A percentile compares a stretch with the other conserved stretches of the same genome.
Evolutionary conservation across 2,113 vertebrate species (phyloP).

Genomic region (Helogale parvula): DNA sequence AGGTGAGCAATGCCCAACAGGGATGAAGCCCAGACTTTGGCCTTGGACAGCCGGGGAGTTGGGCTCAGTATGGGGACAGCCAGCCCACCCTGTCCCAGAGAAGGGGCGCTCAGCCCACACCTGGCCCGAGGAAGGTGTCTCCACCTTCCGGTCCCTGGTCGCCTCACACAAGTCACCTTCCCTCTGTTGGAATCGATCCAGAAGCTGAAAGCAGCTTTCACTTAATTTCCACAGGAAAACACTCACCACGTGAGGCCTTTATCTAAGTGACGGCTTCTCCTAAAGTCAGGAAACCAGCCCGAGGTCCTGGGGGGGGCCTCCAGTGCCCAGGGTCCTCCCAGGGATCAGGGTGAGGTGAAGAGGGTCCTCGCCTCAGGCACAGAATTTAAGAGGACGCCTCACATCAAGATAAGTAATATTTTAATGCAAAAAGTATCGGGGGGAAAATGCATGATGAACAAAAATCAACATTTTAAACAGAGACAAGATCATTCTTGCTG

Average conservation of each 20-base stretch:
- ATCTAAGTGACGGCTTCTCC: fast-evolving
- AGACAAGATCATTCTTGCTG: background rate
- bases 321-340: fast-evolving
- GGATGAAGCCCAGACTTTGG: background rate
- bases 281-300: background rate
- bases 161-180: fast-evolving
- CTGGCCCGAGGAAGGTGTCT: background rate
- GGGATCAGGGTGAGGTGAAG: background rate
- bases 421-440: background rate
- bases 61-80: background rate
- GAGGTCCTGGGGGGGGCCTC: background rate
- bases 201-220: background rate
- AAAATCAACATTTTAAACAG: background rate
- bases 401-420: background rate
- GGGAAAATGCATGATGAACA: background rate
- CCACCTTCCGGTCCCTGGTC: fast-evolving
- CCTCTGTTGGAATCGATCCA: background rate
- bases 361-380: fast-evolving
- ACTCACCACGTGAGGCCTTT: fast-evolving
- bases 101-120: background rate
- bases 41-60: background rate
- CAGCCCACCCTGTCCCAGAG: background rate
- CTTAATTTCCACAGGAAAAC: background rate
- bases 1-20: background rate
- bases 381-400: background rate